phyloP scores from a whole-genome alignment of 1,140 invertebrate genomes.

The Trichonephila clavata region DNA sequence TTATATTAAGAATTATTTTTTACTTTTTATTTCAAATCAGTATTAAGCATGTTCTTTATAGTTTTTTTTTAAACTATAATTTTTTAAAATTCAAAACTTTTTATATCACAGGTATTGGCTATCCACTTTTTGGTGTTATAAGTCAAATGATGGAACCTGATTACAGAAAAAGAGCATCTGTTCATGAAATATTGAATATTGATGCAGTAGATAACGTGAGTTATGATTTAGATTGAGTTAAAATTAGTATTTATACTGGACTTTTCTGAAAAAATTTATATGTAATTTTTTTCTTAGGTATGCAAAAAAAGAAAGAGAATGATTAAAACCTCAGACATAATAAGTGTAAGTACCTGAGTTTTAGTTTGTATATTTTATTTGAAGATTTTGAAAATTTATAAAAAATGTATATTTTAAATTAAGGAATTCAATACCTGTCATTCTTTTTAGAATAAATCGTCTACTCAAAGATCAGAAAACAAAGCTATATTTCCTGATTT shows the following conservation, averaged over 20 bases:
- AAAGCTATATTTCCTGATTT: constrained; percentile 10
- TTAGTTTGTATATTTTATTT: too few species aligned
- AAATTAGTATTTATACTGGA: background rate
- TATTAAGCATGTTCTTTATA: too few species aligned
- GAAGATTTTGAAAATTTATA: background rate
- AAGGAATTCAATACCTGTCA: too few species aligned
- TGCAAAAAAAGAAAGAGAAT: background rate
- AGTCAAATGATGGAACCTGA: constrained; percentile 84
- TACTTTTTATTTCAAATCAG: too few species aligned
- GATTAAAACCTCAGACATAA: background rate
- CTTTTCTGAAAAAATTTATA: background rate
- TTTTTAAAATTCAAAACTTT: too few species aligned
- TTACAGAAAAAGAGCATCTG: constrained; percentile 82
- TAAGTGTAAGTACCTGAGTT: too few species aligned
- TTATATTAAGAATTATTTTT: too few species aligned
- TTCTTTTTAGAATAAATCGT: too few species aligned
- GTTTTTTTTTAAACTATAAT: too few species aligned
- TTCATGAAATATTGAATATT: constrained; percentile 82
- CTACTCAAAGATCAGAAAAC: background rate
- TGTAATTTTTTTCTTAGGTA: constrained; percentile 14
- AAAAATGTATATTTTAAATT: background rate
- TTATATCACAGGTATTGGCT: constrained; percentile 82
- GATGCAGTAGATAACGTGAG: constrained; percentile 77
- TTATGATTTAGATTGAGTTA: background rate
- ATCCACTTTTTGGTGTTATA: constrained; percentile 84